Evolutionary conservation across 2,797 vertebrate species (phyloP).

Genomic region (Gymnocypris eckloni): DNA sequence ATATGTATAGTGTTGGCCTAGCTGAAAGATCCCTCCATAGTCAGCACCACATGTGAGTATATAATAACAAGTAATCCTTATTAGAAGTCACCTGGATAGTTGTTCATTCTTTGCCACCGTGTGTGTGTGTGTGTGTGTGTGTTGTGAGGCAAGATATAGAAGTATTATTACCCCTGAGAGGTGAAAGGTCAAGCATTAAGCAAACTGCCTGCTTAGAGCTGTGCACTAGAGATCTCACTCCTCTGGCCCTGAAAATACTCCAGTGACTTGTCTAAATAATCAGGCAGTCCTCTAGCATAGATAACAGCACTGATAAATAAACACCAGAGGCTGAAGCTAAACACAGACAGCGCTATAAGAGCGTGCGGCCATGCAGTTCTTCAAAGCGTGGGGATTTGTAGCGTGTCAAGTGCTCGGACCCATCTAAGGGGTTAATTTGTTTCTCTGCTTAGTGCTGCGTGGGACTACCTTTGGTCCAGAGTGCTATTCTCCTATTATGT

Average conservation of each 20-base stretch:
- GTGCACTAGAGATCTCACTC: slow-evolving; percentile 76
- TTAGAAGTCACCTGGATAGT: slow-evolving; percentile 72
- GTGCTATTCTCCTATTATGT: slow-evolving; percentile 75
- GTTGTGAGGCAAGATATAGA: slow-evolving; percentile 76
- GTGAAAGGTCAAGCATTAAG: slow-evolving; percentile 83
- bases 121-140: slow-evolving; percentile 67
- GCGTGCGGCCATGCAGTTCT: slow-evolving; percentile 65
- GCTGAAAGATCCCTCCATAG: not conserved
- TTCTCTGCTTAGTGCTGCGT: slow-evolving; percentile 65
- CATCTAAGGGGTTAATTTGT: slow-evolving; percentile 54
- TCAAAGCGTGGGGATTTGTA: slow-evolving; percentile 71
- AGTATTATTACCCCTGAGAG: slow-evolving; percentile 83
- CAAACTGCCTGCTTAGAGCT: slow-evolving; percentile 77
- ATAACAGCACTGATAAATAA: slow-evolving; percentile 82
- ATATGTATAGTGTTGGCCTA: not conserved
- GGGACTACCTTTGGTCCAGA: slow-evolving; percentile 75
- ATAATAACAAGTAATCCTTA: slow-evolving; percentile 49
- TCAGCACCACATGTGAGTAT: not conserved
- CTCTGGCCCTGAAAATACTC: slow-evolving; percentile 78
- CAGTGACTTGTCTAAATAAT: slow-evolving; percentile 81
- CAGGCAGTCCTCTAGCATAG: slow-evolving; percentile 79
- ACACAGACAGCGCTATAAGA: slow-evolving; percentile 52
- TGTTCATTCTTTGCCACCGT: slow-evolving; percentile 69
- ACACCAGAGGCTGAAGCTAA: slow-evolving; percentile 77
- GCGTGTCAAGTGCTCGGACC: slow-evolving; percentile 70